Percentiles rank a stretch among this genome's conserved stretches.
Conservation (phyloP, 2,888 invertebrate species). For the Desoria tigrina region DNA sequence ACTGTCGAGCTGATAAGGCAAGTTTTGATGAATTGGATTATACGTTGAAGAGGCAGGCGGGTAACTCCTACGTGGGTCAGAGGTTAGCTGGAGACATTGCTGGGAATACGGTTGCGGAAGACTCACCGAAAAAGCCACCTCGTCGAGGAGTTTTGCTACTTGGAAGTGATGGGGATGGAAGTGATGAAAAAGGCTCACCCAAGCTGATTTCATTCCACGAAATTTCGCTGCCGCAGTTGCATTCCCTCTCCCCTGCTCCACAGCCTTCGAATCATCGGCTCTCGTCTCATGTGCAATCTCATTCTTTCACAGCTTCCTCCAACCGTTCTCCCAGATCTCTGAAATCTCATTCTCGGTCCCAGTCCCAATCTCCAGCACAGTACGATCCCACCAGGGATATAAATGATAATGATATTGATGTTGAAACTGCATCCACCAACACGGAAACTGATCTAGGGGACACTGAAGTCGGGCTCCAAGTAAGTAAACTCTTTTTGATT, state of each 20-base stretch:
- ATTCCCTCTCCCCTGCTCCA: conserved; percentile 41
- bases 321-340: conserved; percentile 24
- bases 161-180: conserved; percentile 46
- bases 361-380: conserved; percentile 32
- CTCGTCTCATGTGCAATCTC: conserved; percentile 50
- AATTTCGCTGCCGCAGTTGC: conserved; percentile 56
- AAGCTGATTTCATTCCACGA: conserved; percentile 53
- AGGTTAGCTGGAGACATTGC: conserved; percentile 65
- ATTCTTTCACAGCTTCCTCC: conserved; percentile 50
- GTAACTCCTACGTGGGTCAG: conserved; percentile 76
- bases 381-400: conserved; percentile 49
- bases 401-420: conserved; percentile 60
- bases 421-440: conserved; percentile 56
- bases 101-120: conserved; percentile 55
- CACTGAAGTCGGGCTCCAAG: conserved; percentile 55
- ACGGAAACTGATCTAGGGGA: conserved; percentile 65
- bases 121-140: conserved; percentile 63
- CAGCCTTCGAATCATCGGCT: conserved; percentile 17
- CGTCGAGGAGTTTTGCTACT: conserved; percentile 47
- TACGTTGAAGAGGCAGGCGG: conserved; percentile 71
- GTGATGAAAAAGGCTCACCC: conserved; percentile 47
- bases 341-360: conserved; percentile 30
- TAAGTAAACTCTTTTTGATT: conserved; percentile 26
- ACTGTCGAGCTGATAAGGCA: conserved; percentile 22
- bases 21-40: conserved; percentile 66